Percentiles rank a stretch among this genome's conserved stretches.
Evolutionary conservation across 2,888 invertebrate species (phyloP).

Genomic region (Lithophane leautieri): DNA sequence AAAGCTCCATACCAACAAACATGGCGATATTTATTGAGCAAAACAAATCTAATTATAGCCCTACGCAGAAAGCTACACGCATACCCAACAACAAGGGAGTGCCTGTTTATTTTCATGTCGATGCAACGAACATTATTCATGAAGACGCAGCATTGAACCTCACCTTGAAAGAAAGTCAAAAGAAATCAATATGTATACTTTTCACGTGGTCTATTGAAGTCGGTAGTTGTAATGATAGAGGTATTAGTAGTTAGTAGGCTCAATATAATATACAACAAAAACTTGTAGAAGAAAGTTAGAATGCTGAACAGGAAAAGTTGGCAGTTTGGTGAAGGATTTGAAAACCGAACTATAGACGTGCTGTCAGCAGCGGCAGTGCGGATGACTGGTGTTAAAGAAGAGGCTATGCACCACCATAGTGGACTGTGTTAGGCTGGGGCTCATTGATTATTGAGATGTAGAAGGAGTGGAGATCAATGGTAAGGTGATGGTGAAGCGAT

Average conservation of each 20-base stretch:
- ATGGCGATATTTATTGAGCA: slow-evolving; percentile 16
- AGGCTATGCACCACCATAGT: not conserved
- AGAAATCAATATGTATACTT: slow-evolving; percentile 31
- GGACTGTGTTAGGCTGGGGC: not conserved
- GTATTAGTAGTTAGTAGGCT: not conserved
- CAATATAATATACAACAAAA: not conserved
- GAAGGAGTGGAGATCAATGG: not conserved
- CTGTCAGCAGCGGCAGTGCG: not conserved
- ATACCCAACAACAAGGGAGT: not conserved
- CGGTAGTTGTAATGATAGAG: not conserved
- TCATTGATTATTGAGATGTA: not conserved
- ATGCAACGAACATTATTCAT: slow-evolving; percentile 7
- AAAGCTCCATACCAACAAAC: slow-evolving; percentile 5
- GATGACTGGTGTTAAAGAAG: not conserved
- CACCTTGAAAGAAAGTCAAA: slow-evolving; percentile 34
- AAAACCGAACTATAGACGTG: not conserved
- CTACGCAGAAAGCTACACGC: slow-evolving; percentile 11
- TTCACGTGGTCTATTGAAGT: not conserved
- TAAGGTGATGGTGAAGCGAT: not conserved
- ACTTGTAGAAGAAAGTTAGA: not conserved
- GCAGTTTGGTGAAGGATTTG: not conserved
- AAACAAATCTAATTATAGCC: slow-evolving; percentile 32
- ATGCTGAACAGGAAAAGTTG: too few relatives aligned
- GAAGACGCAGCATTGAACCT: slow-evolving; percentile 33
- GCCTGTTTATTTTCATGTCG: slow-evolving; percentile 16